Percentiles rank a stretch among this genome's conserved stretches.
Conservation (phyloP, 1,140 invertebrate species). For the Procambarus virginalis region DNA sequence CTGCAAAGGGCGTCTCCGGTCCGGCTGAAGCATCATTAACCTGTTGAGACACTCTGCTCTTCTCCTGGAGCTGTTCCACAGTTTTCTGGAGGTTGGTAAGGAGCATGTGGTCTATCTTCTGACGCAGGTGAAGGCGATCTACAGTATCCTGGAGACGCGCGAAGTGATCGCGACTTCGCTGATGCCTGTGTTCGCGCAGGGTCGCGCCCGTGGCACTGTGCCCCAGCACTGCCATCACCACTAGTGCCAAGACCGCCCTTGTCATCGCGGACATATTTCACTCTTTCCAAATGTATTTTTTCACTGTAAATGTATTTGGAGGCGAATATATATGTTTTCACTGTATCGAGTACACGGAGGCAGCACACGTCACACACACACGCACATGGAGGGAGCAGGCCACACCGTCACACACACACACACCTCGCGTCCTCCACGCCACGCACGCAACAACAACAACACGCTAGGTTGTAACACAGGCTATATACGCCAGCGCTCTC, state of each 20-base stretch:
- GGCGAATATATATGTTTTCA: too few relatives aligned
- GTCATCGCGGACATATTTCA: neutral
- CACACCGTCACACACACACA: too few relatives aligned
- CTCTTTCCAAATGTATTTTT: neutral
- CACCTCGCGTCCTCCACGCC: neutral
- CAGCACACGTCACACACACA: neutral
- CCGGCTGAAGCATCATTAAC: neutral
- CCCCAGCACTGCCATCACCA: neutral
- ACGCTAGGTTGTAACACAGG: neutral
- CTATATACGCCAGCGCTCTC: neutral
- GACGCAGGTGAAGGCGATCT: slow-evolving; percentile 26
- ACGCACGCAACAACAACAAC: neutral
- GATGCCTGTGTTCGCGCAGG: neutral
- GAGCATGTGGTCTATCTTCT: slow-evolving; percentile 42
- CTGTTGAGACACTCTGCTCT: neutral
- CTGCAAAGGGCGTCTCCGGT: neutral
- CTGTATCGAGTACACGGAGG: neutral
- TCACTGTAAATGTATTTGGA: neutral
- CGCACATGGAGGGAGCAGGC: neutral
- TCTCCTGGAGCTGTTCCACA: slow-evolving; percentile 24
- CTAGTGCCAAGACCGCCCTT: neutral
- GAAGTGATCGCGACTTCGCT: neutral
- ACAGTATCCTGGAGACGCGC: slow-evolving; percentile 29
- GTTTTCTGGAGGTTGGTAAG: slow-evolving; percentile 40
- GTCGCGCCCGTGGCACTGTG: neutral